These are phyloP conservation scores for Shargacucullia verbasci DNA, from an alignment of 2,888 invertebrate species.

Conservation along the genomic window DNA sequence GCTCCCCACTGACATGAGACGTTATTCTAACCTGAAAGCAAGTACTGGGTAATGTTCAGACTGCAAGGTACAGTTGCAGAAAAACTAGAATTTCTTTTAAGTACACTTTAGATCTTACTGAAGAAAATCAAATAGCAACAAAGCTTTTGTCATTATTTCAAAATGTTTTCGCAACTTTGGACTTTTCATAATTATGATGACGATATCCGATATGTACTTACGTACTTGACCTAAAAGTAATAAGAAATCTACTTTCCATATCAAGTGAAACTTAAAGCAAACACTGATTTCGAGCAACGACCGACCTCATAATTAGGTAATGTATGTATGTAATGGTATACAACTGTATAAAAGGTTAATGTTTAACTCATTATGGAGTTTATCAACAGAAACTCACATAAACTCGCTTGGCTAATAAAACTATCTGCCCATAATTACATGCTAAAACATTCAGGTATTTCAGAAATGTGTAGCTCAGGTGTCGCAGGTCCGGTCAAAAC, in stretches of 20 bases:
- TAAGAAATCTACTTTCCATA: no score
- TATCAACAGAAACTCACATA: constrained; percentile 18
- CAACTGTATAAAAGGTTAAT: no score
- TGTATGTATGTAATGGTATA: no score
- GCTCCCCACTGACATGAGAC: constrained; percentile 78
- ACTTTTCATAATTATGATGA: no score
- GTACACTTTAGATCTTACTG: no score
- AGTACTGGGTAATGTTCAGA: constrained; percentile 37
- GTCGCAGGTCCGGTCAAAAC: constrained; percentile 46
- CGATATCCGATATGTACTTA: no score
- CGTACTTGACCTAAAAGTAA: no score
- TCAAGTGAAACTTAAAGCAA: no score
- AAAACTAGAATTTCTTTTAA: constrained; percentile 23
- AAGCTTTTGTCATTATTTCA: no score
- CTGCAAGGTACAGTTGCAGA: constrained; percentile 50
- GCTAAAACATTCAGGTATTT: constrained; percentile 52
- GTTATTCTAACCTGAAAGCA: constrained; percentile 77
- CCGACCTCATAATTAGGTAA: not conserved
- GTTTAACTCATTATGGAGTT: constrained; percentile 2
- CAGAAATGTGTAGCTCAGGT: constrained; percentile 35
- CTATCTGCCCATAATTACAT: constrained; percentile 40
- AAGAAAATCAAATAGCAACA: no score
- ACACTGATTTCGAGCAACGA: no score
- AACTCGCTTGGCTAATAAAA: constrained; percentile 34
- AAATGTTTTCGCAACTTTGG: no score